Evolutionary conservation across 2,888 invertebrate species (phyloP), one percentile per base, ranked within the genome.

Genomic region (Bursaphelenchus okinawaensis): DNA sequence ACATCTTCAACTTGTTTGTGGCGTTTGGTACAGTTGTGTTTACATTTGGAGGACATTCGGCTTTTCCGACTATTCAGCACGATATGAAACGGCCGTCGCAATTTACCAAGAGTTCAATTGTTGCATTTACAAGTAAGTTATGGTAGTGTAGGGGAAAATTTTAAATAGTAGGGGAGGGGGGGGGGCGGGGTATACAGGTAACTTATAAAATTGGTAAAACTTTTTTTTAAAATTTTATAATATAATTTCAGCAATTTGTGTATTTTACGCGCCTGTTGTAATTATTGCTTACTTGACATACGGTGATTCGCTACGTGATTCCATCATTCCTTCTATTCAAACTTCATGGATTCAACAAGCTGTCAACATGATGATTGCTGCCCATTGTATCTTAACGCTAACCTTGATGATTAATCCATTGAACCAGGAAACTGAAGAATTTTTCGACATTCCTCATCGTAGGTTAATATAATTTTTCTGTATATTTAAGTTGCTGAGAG

Each of bases 11-110:
- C 68, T 67, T 72, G 64, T 80, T 80, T 71, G 68, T 80, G 1
- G 76, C 81, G 7, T 70, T 80, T 62, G 80, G 80, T 54, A 80
- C 80, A 7, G 67, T 80, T 31, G 68, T 81, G 20, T 80, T 81
- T 69, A 70, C 80, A 16, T 77, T 74, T 56, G 80, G 80, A 28
- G 80, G 80, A 16, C 73, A 78, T 57, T 74, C 79, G 7, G 75
- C 79, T 6, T 77, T 79, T 65, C 79, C 79, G 19, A 78, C 77
- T n/a, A 77, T 78, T 57, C 73, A 80, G 65, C 57, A 56, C 6
- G 57, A 56, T 26, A 56, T 56, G 57, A 23, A 16, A 4, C 19
- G 57, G 20, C 57, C 57, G 29, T 19, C 57, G 20, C 26, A 56
- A 24, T 56, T 56, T 26, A 56, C 57, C 50, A 23, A 28, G 20